Evolutionary conservation across 2,888 invertebrate species (phyloP).

Genomic region (Stictocephala bisonia): DNA sequence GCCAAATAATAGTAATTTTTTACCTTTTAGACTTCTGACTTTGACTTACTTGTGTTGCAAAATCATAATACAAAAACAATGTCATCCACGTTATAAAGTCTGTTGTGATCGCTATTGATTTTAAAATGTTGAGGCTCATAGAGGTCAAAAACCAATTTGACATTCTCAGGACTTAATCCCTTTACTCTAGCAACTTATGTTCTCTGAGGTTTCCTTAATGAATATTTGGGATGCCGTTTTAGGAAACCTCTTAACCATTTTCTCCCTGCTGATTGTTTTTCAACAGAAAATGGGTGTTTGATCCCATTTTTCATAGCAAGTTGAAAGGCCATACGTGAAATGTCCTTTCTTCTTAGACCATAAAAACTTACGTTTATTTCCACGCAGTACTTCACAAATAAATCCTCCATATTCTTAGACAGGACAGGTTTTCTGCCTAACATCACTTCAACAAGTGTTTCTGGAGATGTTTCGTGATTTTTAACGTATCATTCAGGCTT

Average conservation of each 20-base stretch:
- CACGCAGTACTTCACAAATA: background rate
- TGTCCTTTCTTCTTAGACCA: constrained; percentile 2
- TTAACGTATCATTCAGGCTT: background rate
- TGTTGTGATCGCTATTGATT: too few relatives aligned
- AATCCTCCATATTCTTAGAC: constrained; percentile 1
- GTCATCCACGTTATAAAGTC: too few relatives aligned
- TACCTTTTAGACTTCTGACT: too few relatives aligned
- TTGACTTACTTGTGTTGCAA: too few relatives aligned
- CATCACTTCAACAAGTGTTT: constrained; percentile 1
- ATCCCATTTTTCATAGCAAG: background rate
- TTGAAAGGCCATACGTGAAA: background rate
- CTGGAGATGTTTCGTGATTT: background rate
- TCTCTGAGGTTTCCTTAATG: background rate
- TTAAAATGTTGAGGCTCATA: too few relatives aligned
- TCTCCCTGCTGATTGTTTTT: constrained; percentile 2
- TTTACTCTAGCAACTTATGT: constrained; percentile 1
- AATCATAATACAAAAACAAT: too few relatives aligned
- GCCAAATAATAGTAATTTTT: constrained; percentile 15
- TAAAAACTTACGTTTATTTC: background rate
- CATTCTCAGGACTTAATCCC: background rate
- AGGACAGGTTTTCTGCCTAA: background rate
- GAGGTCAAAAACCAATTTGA: background rate
- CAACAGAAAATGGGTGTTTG: background rate
- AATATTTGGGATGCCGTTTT: background rate
- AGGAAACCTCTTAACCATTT: constrained; percentile 3